Percentiles rank a stretch among this genome's conserved stretches.
These are phyloP conservation scores for Diplodus sargus DNA, from an alignment of 2,797 vertebrate genomes.

Conservation along the genomic window DNA sequence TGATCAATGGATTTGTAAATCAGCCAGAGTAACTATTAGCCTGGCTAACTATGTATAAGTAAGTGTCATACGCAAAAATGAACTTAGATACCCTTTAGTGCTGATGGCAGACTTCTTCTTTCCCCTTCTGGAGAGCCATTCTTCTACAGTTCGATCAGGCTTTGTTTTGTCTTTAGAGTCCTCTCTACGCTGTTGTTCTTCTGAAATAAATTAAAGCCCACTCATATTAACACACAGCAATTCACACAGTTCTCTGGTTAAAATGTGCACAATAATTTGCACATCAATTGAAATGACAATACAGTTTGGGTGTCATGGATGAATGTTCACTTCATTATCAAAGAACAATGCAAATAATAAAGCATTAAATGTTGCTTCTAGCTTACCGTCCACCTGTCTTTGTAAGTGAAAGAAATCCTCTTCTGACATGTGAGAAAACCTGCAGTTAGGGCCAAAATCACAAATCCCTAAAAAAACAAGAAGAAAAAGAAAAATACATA, in stretches of 20 bases:
- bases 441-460: slow-evolving; percentile 93
- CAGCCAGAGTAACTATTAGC: slow-evolving; percentile 35
- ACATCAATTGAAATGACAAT: neutral
- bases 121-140: slow-evolving; percentile 92
- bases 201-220: slow-evolving; percentile 75
- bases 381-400: slow-evolving; percentile 89
- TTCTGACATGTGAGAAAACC: slow-evolving; percentile 96
- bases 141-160: slow-evolving; percentile 82
- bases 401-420: slow-evolving; percentile 87
- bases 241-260: neutral
- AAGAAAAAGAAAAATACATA: neutral
- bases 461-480: slow-evolving; percentile 88
- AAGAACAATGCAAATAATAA: neutral
- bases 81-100: slow-evolving; percentile 85
- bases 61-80: slow-evolving; percentile 30
- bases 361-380: slow-evolving; percentile 21
- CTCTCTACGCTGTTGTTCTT: slow-evolving; percentile 85
- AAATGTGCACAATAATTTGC: slow-evolving; percentile 1
- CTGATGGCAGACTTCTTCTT: slow-evolving; percentile 81
- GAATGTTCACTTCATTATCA: neutral
- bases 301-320: neutral
- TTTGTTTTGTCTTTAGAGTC: slow-evolving; percentile 68
- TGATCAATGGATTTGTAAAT: slow-evolving; percentile 56
- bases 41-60: slow-evolving; percentile 42
- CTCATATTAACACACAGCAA: slow-evolving; percentile 1